A percentile compares a stretch with the other conserved stretches of the same genome.
phyloP scores from a whole-genome alignment of 2,888 invertebrate genomes.

The Lepidocyrtinus sp. region DNA sequence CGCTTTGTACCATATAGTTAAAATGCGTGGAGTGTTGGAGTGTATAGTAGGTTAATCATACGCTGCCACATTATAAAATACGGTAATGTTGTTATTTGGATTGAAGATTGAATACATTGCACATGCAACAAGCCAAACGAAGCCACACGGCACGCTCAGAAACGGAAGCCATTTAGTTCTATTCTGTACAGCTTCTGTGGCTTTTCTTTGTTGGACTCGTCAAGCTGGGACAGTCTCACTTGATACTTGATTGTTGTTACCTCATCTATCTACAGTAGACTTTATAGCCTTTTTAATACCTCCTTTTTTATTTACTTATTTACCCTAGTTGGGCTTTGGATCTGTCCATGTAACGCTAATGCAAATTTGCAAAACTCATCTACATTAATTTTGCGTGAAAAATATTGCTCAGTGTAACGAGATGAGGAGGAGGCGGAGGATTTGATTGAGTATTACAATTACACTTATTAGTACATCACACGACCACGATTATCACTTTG shows the following conservation, averaged over 20 bases:
- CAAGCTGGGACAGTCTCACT: background rate
- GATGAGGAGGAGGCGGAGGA: background rate
- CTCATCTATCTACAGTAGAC: background rate
- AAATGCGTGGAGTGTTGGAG: background rate
- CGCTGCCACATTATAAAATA: background rate
- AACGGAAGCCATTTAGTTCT: background rate
- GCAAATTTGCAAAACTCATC: background rate
- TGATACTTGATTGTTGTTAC: background rate
- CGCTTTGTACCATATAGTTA: background rate
- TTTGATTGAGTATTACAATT: background rate
- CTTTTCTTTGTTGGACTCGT: slow-evolving; percentile 8
- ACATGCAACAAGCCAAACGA: too few relatives aligned
- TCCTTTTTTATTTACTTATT: background rate
- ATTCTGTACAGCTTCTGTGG: too few relatives aligned
- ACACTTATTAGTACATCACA: slow-evolving; percentile 11
- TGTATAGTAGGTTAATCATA: slow-evolving; percentile 8
- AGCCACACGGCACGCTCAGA: background rate
- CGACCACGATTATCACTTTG: background rate
- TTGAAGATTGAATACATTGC: background rate
- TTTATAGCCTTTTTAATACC: slow-evolving; percentile 15
- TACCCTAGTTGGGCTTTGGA: background rate
- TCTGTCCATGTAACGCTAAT: slow-evolving; percentile 5
- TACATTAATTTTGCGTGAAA: slow-evolving; percentile 1
- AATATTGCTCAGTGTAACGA: slow-evolving; percentile 8
- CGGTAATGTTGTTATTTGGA: slow-evolving; percentile 6